Conservation (phyloP, 2,113 vertebrate species). For the Todiramphus chloris region DNA sequence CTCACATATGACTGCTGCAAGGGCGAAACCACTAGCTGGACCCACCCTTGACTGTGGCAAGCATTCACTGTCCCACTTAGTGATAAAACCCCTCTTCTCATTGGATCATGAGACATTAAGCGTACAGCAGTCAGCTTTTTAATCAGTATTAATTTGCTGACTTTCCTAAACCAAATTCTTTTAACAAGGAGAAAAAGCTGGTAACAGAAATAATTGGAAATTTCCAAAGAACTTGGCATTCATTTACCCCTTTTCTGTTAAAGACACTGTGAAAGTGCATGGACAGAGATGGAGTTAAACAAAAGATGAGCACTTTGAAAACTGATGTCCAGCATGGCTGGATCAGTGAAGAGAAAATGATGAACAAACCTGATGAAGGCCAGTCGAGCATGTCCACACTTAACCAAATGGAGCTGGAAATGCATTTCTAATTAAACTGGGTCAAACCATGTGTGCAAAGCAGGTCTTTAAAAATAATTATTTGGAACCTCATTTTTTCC, state of each 20-base stretch:
- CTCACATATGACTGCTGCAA: background rate
- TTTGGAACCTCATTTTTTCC: background rate
- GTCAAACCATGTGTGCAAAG: background rate
- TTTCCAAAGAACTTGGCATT: background rate
- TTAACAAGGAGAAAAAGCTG: background rate
- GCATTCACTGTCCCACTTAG: background rate
- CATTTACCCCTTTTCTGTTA: background rate
- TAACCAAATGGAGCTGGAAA: background rate
- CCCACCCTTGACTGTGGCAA: background rate
- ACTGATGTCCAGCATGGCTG: background rate
- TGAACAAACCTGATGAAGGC: background rate
- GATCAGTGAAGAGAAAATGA: background rate
- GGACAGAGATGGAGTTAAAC: background rate
- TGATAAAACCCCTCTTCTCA: background rate
- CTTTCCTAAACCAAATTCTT: background rate
- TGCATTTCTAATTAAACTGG: slow-evolving; percentile 27
- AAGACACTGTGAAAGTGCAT: background rate
- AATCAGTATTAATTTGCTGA: background rate
- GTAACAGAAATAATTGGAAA: background rate
- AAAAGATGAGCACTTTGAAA: background rate
- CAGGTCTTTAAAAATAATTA: slow-evolving; percentile 15
- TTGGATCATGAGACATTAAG: background rate
- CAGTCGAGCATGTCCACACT: background rate
- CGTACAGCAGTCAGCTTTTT: background rate
- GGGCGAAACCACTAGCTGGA: background rate